These are phyloP conservation scores for Stomatorhinus ivindoensis DNA, from an alignment of 2,113 vertebrate genomes.

Conservation along the genomic window DNA sequence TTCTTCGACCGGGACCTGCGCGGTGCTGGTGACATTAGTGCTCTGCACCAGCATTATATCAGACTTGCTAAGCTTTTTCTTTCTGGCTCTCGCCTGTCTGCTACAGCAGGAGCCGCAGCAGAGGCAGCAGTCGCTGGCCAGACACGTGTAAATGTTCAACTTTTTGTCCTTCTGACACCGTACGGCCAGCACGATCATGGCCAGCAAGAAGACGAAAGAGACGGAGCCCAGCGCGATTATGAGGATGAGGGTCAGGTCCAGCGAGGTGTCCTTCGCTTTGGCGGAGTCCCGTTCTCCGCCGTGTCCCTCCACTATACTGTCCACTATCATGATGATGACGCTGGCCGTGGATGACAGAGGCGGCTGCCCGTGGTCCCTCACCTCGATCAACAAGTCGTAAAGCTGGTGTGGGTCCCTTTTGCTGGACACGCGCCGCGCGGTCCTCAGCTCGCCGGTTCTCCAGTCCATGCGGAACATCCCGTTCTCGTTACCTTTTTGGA, in stretches of 20 bases:
- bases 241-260: slow-evolving; percentile 90
- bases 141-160: slow-evolving; percentile 84
- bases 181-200: slow-evolving; percentile 92
- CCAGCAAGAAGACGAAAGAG: slow-evolving; percentile 89
- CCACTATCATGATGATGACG: slow-evolving; percentile 77
- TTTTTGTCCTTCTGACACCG: slow-evolving; percentile 96
- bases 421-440: slow-evolving; percentile 71
- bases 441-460: slow-evolving; percentile 88
- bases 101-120: slow-evolving; percentile 81
- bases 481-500: slow-evolving; percentile 84
- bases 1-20: slow-evolving; percentile 78
- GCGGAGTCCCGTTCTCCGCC: slow-evolving; percentile 37
- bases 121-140: slow-evolving; percentile 81
- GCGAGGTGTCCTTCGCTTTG: slow-evolving; percentile 67
- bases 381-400: slow-evolving; percentile 86
- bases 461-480: slow-evolving; percentile 92
- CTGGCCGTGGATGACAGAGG: slow-evolving; percentile 86
- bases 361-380: slow-evolving; percentile 89
- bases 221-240: slow-evolving; percentile 91
- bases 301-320: slow-evolving; percentile 69
- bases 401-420: slow-evolving; percentile 81
- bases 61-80: slow-evolving; percentile 96
- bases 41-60: slow-evolving; percentile 98
- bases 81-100: slow-evolving; percentile 78
- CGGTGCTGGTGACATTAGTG: slow-evolving; percentile 66